Evolutionary conservation across 2,113 vertebrate genomes (phyloP), one percentile per base, ranked within the genome.

Genomic region (Hippoglossus stenolepis): DNA sequence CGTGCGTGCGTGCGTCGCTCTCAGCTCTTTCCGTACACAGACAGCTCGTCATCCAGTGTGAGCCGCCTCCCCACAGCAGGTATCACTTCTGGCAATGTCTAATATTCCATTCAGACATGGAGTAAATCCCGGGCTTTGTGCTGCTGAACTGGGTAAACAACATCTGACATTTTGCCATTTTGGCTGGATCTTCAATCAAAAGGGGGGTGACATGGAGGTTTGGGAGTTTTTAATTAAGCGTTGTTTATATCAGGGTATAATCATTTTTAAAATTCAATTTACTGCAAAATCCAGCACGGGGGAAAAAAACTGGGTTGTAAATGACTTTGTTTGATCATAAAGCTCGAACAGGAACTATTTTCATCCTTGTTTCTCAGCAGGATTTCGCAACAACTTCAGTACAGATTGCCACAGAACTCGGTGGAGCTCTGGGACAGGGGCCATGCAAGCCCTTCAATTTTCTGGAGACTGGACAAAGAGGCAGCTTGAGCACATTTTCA

Each of bases 11-110:
- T 38, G 23, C 11, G 40, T 56, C 65, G 23, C 64, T 11, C 38
- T 74, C 58, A 43, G 1, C 38, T 63, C 54, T 40, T 20, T 76
- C 23, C 64, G 66, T 61, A 62, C 65, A 67, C 70, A 51, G 38
- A 43, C 70, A 77, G 71, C 66, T 69, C 79, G 64, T 87, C 82
- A 89, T 59, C 74, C 24, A 45, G 23, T 14, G 14, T 51, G 31
- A 61, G 57, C 49, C 61, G 62, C 65, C 80, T 63, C 65, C 20
- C 69, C 64, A 40, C 64, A 56, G 76, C 17, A 67, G 14, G 57
- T 23, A 61, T 82, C 67, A 72, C 8, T 26, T 83, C 54, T 69
- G 59, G 5, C 53, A 66, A 23, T 65, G 75, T 75, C 60, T 77
- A 56, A 23, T 85, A 59, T 58, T 81, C 67, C 26, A 49, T 73